Evolutionary conservation across 1,140 invertebrate species (phyloP).

Genomic region (Drosophila parabipectinata): DNA sequence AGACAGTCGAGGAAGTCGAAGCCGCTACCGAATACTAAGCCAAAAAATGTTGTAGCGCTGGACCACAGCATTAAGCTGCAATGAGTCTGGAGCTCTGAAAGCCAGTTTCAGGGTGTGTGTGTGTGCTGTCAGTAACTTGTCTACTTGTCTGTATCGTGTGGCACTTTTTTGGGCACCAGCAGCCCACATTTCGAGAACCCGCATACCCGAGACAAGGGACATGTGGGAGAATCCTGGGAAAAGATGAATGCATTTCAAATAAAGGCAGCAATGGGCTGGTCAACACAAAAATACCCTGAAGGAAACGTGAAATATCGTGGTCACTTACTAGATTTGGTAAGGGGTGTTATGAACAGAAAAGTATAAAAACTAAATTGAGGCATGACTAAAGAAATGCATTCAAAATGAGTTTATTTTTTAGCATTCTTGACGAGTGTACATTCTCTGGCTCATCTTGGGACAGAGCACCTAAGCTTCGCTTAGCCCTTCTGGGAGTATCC

Average conservation of each 20-base stretch:
- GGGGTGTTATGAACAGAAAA: not conserved
- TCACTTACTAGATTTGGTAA: not conserved
- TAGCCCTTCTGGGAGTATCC: not conserved
- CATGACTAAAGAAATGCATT: no score
- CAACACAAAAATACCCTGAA: conserved; percentile 13
- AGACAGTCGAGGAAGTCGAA: conserved; percentile 37
- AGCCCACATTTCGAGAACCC: conserved; percentile 41
- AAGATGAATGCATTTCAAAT: conserved; percentile 77
- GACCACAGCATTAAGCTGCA: conserved; percentile 72
- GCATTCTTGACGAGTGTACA: not conserved
- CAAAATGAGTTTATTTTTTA: no score
- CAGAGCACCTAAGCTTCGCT: conserved; percentile 19
- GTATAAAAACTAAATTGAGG: not conserved
- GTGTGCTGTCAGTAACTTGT: conserved; percentile 71
- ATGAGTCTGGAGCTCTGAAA: conserved; percentile 19
- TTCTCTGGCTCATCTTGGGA: not conserved
- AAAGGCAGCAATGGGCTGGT: conserved; percentile 37
- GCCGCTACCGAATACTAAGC: conserved; percentile 42
- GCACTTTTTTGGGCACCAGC: conserved; percentile 34
- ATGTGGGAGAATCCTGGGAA: conserved; percentile 38
- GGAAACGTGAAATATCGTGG: not conserved
- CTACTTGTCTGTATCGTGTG: conserved; percentile 72
- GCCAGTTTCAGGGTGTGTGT: not conserved
- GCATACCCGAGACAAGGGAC: conserved; percentile 11
- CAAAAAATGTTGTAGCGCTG: conserved; percentile 50